Base-by-base conservation (phyloP, 2,113 vertebrate genomes). In the Corvus cornix region DNA sequence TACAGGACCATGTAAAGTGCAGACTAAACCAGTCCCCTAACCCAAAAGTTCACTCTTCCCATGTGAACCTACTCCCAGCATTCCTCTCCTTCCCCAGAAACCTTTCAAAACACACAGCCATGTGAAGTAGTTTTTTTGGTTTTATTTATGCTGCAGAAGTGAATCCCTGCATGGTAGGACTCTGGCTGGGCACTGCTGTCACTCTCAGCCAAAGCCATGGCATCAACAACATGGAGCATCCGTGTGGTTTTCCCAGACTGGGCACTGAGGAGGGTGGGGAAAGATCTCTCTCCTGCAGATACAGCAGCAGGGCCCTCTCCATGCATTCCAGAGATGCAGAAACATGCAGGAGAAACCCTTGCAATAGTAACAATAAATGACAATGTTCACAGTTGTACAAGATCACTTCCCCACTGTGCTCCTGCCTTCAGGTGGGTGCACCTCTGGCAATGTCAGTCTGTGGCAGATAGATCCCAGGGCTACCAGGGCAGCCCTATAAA, bases 201-300 rank as follows among this genome's bases (percentile, higher is more conserved):
- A 7, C 24, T 33, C 28, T 60, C 39, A 70, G 24, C 26, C 27
- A 39, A 60, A 87, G 46, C 21, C 39, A 56, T 0, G 0, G 13
- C 68, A 33, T 73, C 41, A 91, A 28, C 35, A 64, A 24, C 0
- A 0, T 0, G 0, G 24, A 44, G 2, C 11, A 46, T 14, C 19
- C 33, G 11, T 49, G 59, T 37, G 21, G 31, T 37, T 81, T 81
- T 53, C 60, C 39, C 26, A 60, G 6, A 22, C 19, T 20, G 8
- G 3, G 19, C 7, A 2, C 6, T 27, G 22, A 30, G 22, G 11
- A 14, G 31, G 18, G 27, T 33, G 44, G 51, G 37, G 43, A 58
- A 74, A 52, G 23, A 66, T 16, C 31, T 10, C 7, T 16, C 27
- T 37, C 2, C 27, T 81, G 35, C 51, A 66, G 22, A 51, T 13